Percentiles rank a stretch among this genome's conserved stretches.
phyloP scores from a whole-genome alignment of 53 echinoderm and acorn worm species.

The Astropecten irregularis region DNA sequence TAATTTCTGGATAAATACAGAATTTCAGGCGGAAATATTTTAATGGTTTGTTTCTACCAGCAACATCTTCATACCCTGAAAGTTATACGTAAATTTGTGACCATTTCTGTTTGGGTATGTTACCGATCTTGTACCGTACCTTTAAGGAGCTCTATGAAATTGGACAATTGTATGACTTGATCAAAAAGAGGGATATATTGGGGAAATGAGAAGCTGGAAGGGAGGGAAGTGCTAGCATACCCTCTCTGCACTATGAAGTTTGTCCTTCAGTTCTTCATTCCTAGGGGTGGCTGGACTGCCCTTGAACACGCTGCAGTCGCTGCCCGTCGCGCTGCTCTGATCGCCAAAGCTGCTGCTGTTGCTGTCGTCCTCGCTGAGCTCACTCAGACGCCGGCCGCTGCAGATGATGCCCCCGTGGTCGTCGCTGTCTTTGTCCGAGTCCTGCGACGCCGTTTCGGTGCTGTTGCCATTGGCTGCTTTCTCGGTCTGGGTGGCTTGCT shows the following conservation, averaged over 20 bases:
- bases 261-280: constrained; percentile 56
- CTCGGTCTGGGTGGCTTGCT: constrained; percentile 90
- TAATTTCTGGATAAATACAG: too few relatives aligned
- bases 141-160: too few relatives aligned
- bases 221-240: too few relatives aligned
- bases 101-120: too few relatives aligned
- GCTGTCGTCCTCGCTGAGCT: constrained; percentile 88
- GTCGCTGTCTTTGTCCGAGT: constrained; percentile 78
- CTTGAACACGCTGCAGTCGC: constrained; percentile 88
- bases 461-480: constrained; percentile 35
- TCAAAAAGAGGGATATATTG: too few relatives aligned
- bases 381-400: constrained; percentile 83
- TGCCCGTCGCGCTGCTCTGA: constrained; percentile 77
- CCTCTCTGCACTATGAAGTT: constrained; percentile 66
- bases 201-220: too few relatives aligned
- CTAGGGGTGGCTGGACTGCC: constrained; percentile 41
- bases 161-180: too few relatives aligned
- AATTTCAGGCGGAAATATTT: too few relatives aligned
- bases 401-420: constrained; percentile 88
- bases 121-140: too few relatives aligned
- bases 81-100: too few relatives aligned
- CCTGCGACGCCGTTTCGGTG: constrained; percentile 67
- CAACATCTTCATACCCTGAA: too few relatives aligned
- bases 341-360: constrained; percentile 92
- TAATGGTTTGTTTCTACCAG: too few relatives aligned